Evolutionary conservation across 2,113 vertebrate genomes (phyloP).

Genomic region (Lepisosteus oculatus): DNA sequence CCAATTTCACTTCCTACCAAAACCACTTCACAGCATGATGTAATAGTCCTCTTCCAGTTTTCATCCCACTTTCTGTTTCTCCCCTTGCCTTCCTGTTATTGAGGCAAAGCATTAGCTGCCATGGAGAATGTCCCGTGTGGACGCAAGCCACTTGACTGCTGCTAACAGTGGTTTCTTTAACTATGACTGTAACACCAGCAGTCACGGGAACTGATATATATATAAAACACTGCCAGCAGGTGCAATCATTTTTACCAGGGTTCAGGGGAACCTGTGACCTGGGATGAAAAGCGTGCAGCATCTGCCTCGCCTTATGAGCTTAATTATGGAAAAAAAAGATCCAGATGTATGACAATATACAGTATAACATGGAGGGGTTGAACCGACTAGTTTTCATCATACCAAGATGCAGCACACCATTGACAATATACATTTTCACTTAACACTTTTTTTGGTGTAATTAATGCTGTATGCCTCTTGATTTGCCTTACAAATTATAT

Average conservation of each 20-base stretch:
- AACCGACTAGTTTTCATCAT: too few species aligned
- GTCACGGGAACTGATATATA: not conserved
- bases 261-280: not conserved
- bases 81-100: not conserved
- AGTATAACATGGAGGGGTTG: too few species aligned
- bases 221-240: constrained; percentile 6
- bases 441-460: too few species aligned
- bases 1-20: too few species aligned
- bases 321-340: too few species aligned
- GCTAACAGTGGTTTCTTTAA: not conserved
- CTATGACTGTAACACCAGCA: not conserved
- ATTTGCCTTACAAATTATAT: too few species aligned
- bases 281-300: not conserved
- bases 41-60: not conserved
- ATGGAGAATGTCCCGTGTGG: constrained; percentile 12
- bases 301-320: not conserved
- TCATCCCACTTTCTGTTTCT: constrained; percentile 1
- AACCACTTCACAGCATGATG: not conserved
- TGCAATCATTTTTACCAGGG: constrained; percentile 1
- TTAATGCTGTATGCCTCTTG: too few species aligned
- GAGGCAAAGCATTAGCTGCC: constrained; percentile 1
- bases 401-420: too few species aligned
- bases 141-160: not conserved
- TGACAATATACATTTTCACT: too few species aligned
- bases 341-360: too few species aligned